These are phyloP conservation scores for Riparia riparia DNA, from an alignment of 2,113 vertebrate species.

Conservation along the genomic window DNA sequence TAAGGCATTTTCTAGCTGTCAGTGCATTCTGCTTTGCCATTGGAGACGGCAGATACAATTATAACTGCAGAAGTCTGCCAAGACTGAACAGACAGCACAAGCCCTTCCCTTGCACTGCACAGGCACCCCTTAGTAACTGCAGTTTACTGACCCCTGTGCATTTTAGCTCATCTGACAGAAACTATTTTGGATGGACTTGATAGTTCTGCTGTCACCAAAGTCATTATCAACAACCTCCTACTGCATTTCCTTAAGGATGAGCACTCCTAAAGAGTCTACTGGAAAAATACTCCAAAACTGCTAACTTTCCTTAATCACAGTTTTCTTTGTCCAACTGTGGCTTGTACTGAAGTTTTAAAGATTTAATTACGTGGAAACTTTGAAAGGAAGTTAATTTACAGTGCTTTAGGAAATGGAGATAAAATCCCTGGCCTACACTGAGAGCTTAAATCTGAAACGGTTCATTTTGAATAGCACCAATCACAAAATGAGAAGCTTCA, in stretches of 20 bases:
- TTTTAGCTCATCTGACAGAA: neutral
- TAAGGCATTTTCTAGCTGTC: neutral
- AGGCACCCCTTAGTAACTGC: neutral
- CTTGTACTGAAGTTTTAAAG: slow-evolving; percentile 18
- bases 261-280: neutral
- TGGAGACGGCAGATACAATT: neutral
- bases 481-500: slow-evolving; percentile 38
- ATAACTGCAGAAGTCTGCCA: neutral
- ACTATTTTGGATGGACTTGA: neutral
- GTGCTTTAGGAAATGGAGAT: slow-evolving; percentile 32
- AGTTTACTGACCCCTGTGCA: neutral
- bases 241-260: neutral
- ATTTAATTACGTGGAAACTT: slow-evolving; percentile 42
- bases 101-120: neutral
- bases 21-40: neutral
- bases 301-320: slow-evolving; percentile 24
- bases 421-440: slow-evolving; percentile 25
- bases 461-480: slow-evolving; percentile 42
- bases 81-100: neutral
- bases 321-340: slow-evolving; percentile 18
- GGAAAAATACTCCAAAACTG: neutral
- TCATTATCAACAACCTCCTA: neutral
- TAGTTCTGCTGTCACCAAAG: slow-evolving; percentile 21
- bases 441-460: neutral
- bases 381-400: slow-evolving; percentile 55